phyloP scores from a whole-genome alignment of 2,797 vertebrate genomes.

The Lemur catta region DNA sequence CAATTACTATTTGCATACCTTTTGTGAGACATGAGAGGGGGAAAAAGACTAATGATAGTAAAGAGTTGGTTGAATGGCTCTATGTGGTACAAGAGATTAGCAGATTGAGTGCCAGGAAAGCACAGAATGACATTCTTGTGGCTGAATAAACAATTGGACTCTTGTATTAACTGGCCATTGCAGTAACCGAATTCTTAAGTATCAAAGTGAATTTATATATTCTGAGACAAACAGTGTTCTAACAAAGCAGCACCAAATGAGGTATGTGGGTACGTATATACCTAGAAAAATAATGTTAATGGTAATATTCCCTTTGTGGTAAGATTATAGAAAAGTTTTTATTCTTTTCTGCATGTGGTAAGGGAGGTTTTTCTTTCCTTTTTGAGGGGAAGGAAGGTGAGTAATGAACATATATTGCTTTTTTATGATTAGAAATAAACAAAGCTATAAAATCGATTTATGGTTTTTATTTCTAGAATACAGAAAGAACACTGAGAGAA shows the following conservation, averaged over 20 bases:
- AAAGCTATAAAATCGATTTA: conserved; percentile 1
- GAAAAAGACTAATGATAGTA: background rate
- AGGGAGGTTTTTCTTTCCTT: background rate
- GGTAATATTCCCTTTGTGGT: background rate
- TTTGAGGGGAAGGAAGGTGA: background rate
- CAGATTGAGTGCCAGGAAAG: background rate
- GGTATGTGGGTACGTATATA: background rate
- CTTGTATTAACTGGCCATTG: background rate
- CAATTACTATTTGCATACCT: background rate
- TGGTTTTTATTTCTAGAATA: background rate
- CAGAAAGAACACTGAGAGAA: background rate
- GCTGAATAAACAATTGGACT: background rate
- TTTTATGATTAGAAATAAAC: conserved; percentile 3
- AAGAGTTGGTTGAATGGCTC: background rate
- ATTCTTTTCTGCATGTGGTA: background rate
- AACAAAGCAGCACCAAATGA: background rate
- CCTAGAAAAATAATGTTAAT: conserved; percentile 26
- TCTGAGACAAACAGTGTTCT: conserved; percentile 1
- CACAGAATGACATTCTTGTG: background rate
- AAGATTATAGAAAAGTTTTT: conserved; percentile 13
- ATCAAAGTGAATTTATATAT: conserved; percentile 13
- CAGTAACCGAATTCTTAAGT: background rate
- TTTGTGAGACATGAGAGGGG: background rate
- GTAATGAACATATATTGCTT: background rate
- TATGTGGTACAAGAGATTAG: background rate